Conservation (phyloP, 1,140 invertebrate genomes). For the Lethrus apterus region DNA sequence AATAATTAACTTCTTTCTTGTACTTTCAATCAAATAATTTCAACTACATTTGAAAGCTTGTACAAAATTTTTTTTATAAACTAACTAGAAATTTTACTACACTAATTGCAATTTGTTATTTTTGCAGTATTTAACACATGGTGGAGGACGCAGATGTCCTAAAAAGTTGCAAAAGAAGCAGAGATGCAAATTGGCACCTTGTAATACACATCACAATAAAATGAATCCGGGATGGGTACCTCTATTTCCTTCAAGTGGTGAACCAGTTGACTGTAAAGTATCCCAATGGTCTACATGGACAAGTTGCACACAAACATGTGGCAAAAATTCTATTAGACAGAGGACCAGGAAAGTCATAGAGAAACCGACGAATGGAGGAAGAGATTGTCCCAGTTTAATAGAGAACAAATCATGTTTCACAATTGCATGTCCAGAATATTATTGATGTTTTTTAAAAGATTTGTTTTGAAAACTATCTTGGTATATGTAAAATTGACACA, state of each 20-base stretch:
- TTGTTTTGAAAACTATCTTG: not conserved
- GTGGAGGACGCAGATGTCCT: constrained; percentile 63
- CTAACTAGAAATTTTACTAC: too few relatives aligned
- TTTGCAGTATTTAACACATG: constrained; percentile 48
- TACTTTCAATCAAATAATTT: too few relatives aligned
- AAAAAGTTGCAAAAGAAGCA: constrained; percentile 47
- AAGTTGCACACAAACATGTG: constrained; percentile 51
- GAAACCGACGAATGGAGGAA: constrained; percentile 32
- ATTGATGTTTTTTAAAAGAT: too few relatives aligned
- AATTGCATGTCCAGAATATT: constrained; percentile 19
- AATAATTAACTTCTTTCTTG: too few relatives aligned
- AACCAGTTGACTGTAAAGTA: constrained; percentile 51
- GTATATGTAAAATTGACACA: not conserved
- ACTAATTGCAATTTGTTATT: constrained; percentile 7
- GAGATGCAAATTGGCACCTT: constrained; percentile 44
- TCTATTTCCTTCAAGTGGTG: too few relatives aligned
- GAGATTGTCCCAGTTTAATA: constrained; percentile 34
- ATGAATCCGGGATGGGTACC: too few relatives aligned
- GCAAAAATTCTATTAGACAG: constrained; percentile 42
- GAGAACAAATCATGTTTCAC: constrained; percentile 25
- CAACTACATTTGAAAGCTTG: too few relatives aligned
- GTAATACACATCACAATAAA: too few relatives aligned
- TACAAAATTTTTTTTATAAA: too few relatives aligned
- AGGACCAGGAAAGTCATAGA: constrained; percentile 42
- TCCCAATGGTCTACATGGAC: constrained; percentile 57